Evolutionary conservation across 1,140 invertebrate genomes (phyloP), one percentile per base, ranked within the genome.

Genomic region (Aethina tumida): DNA sequence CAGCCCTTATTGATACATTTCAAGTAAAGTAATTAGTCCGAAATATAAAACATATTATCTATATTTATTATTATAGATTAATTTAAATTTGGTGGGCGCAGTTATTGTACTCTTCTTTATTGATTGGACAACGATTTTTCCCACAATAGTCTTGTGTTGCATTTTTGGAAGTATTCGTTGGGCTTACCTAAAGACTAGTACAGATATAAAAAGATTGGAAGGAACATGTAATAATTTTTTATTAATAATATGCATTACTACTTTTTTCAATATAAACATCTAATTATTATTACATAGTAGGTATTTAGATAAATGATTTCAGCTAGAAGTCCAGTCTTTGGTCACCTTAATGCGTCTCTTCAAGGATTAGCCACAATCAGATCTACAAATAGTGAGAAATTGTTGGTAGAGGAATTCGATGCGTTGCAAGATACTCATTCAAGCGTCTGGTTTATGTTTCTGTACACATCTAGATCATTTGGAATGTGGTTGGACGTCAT

Each of bases 101-200:
- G 24, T 53, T 10, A 40, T 49, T 9, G 41, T 62, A 5, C 39
- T 63, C 12, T 30, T 43, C 8, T 8, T 48, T 9, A 60, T 78
- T 75, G 62, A 56, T 55, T 80, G 2, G 1, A 46, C 85, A 29
- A 75, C 84, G 1, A 80, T 82, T 1, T 2, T 74, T 5, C 53
- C 81, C 6, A 68, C 93, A 14, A 66, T 69, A 0, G 37, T 79
- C 1, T 56, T 87, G 12, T 89, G 91, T 60, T 75, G 81, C 43
- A 63, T 75, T 3, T 62, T 91, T 18, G 62, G 88, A 26, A 66
- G 69, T 33, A 79, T 89, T 67, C n/a, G n/a, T n/a, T n/a, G n/a
- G n/a, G n/a, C n/a, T n/a, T 84, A 81, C 53, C 55, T 84, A 4
- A 59, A 58, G 14, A 77, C 76, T 2, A 78, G 79, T 10, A 59